A percentile compares a stretch with the other conserved stretches of the same genome.
These are phyloP conservation scores for Trichacis sp. DNA, from an alignment of 2,888 invertebrate species.

Conservation along the genomic window DNA sequence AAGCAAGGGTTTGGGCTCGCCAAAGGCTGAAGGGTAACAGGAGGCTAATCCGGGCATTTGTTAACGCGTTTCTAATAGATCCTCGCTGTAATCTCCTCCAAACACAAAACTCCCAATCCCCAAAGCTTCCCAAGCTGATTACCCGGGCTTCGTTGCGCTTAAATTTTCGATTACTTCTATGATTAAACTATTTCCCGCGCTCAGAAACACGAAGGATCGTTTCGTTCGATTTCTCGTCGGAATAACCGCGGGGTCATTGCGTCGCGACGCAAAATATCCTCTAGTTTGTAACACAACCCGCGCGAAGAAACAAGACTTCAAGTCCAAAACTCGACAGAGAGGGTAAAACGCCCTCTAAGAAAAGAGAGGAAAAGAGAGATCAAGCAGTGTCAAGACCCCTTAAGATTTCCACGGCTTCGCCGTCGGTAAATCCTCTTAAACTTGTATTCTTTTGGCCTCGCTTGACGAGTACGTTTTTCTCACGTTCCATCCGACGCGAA, in stretches of 20 bases:
- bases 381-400: slow-evolving; percentile 67
- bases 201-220: not conserved
- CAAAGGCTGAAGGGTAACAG: slow-evolving; percentile 17
- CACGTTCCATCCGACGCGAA: slow-evolving; percentile 15
- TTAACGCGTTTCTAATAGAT: slow-evolving; percentile 65
- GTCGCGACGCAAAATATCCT: slow-evolving; percentile 2
- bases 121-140: slow-evolving; percentile 25
- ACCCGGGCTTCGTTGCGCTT: slow-evolving; percentile 9
- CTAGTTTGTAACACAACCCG: slow-evolving; percentile 53
- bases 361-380: slow-evolving; percentile 52
- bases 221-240: not conserved
- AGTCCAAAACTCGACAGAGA: slow-evolving; percentile 19
- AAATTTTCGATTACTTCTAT: slow-evolving; percentile 25
- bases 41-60: slow-evolving; percentile 61
- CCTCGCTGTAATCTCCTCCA: slow-evolving; percentile 43
- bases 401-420: slow-evolving; percentile 68
- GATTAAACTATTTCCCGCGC: slow-evolving; percentile 12
- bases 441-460: slow-evolving; percentile 69
- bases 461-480: slow-evolving; percentile 44
- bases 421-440: slow-evolving; percentile 68
- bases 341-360: slow-evolving; percentile 17
- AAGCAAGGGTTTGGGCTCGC: slow-evolving; percentile 11
- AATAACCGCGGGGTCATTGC: slow-evolving; percentile 31
- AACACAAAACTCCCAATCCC: slow-evolving; percentile 17
- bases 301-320: slow-evolving; percentile 51